Evolutionary conservation across 2,888 invertebrate genomes (phyloP).

Genomic region (Lottia scabra): DNA sequence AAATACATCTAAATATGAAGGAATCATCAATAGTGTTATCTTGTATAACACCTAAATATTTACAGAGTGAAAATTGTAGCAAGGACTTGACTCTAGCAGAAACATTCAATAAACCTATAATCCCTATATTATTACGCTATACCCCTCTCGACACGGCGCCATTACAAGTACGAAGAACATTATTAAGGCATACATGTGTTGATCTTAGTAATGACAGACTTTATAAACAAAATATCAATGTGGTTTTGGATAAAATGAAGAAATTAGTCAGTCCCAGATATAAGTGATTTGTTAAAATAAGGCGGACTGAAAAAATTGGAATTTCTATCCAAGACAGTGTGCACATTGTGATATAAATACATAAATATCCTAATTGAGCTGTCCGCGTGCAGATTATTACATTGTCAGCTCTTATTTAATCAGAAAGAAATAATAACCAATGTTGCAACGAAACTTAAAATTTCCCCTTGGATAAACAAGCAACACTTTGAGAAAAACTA

Average conservation of each 20-base stretch:
- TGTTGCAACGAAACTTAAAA: too few relatives aligned
- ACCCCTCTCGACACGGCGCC: slow-evolving; percentile 64
- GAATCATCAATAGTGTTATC: slow-evolving; percentile 57
- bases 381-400: too few relatives aligned
- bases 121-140: slow-evolving; percentile 62
- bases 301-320: too few relatives aligned
- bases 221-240: slow-evolving; percentile 58
- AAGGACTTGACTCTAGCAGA: slow-evolving; percentile 66
- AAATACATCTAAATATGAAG: slow-evolving; percentile 63
- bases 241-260: slow-evolving; percentile 57
- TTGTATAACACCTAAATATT: slow-evolving; percentile 66
- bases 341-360: too few relatives aligned
- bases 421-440: too few relatives aligned
- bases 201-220: slow-evolving; percentile 64
- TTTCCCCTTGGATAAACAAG: too few relatives aligned
- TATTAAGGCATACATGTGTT: slow-evolving; percentile 53
- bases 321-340: too few relatives aligned
- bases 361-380: too few relatives aligned
- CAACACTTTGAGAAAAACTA: too few relatives aligned
- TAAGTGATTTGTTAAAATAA: too few relatives aligned
- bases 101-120: slow-evolving; percentile 60
- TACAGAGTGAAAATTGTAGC: slow-evolving; percentile 66
- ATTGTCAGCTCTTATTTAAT: too few relatives aligned
- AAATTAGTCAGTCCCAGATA: slow-evolving; percentile 34
- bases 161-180: slow-evolving; percentile 55